phyloP scores from a whole-genome alignment of 2,888 invertebrate genomes.

The Cepaea hortensis region DNA sequence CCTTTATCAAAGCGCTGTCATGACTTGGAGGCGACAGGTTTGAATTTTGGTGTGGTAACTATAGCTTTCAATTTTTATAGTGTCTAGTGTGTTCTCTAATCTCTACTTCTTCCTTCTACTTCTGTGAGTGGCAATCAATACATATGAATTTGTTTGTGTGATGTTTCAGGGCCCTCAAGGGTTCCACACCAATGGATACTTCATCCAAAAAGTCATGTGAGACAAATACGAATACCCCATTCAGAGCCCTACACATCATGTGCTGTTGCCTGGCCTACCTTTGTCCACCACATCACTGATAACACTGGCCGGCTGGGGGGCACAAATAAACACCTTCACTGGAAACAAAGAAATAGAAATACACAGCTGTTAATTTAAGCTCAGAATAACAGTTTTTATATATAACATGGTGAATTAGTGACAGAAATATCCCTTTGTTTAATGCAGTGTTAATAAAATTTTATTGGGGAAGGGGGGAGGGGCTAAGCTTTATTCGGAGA shows the following conservation, averaged over 20 bases:
- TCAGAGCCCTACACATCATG: neutral
- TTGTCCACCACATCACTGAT: constrained; percentile 85
- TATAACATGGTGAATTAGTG: neutral
- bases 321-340: constrained; percentile 90
- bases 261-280: constrained; percentile 77
- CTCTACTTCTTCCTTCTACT: too few relatives aligned
- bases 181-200: too few relatives aligned
- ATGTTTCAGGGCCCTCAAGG: too few relatives aligned
- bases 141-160: too few relatives aligned
- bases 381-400: neutral
- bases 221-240: neutral
- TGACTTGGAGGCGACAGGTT: too few relatives aligned
- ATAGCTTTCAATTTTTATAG: too few relatives aligned
- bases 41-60: too few relatives aligned
- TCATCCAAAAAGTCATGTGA: neutral
- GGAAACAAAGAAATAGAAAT: constrained; percentile 50
- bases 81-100: too few relatives aligned
- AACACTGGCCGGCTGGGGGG: constrained; percentile 80
- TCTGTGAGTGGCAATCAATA: too few relatives aligned
- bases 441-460: too few relatives aligned
- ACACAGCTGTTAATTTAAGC: neutral
- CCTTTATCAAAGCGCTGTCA: too few relatives aligned
- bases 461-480: neutral
- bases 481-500: neutral
- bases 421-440: neutral